A percentile compares a stretch with the other conserved stretches of the same genome.
Evolutionary conservation across 92 coral and sea anemone species (phyloP).

Genomic region (Heliopora coerulea): DNA sequence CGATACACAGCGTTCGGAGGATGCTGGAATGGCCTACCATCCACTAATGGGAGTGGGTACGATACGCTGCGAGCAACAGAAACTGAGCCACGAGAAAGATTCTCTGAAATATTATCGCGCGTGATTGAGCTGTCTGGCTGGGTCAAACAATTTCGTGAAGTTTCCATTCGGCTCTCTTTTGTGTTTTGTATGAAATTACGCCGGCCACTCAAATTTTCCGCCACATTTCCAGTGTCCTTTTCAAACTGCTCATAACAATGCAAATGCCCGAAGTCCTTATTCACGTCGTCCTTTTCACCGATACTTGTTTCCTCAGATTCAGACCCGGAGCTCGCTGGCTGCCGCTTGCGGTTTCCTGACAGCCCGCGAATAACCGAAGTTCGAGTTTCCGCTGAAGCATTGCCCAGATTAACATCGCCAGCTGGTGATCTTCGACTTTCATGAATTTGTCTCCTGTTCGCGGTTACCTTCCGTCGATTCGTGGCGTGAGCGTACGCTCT

Average conservation of each 20-base stretch:
- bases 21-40: background rate
- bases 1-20: background rate
- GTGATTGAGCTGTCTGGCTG: background rate
- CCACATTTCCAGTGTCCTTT: background rate
- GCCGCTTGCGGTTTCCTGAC: conserved; percentile 2
- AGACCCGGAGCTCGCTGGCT: conserved; percentile 6
- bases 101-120: conserved; percentile 29
- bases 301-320: background rate
- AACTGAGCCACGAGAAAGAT: conserved; percentile 16
- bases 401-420: background rate
- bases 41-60: conserved; percentile 1
- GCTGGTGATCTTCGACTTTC: conserved; percentile 5
- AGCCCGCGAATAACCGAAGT: conserved; percentile 30
- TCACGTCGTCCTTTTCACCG: background rate
- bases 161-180: background rate
- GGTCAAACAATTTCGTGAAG: background rate
- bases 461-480: background rate
- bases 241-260: conserved; percentile 34
- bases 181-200: conserved; percentile 25
- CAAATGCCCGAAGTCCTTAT: conserved; percentile 15
- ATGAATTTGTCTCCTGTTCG: background rate
- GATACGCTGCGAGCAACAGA: background rate
- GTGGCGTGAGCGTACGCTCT: background rate
- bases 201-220: background rate
- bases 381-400: conserved; percentile 18